These are phyloP conservation scores for Volucella bombylans DNA, from an alignment of 2,888 invertebrate genomes.

Conservation along the genomic window DNA sequence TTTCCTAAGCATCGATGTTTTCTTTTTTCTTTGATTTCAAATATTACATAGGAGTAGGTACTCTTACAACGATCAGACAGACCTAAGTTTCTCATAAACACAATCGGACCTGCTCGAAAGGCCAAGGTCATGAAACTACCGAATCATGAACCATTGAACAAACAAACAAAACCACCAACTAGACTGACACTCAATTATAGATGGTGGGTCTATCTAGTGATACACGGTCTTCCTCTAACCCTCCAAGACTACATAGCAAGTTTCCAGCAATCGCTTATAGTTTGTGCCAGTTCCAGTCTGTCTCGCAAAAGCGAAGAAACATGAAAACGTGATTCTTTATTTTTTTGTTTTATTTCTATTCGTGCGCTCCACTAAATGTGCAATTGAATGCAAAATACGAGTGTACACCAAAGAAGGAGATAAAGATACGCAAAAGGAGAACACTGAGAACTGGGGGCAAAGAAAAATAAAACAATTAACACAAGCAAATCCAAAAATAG, in stretches of 20 bases:
- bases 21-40: not conserved
- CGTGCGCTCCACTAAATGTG: slow-evolving; percentile 59
- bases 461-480: not conserved
- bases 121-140: slow-evolving; percentile 51
- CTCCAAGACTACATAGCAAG: not conserved
- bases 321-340: slow-evolving; percentile 64
- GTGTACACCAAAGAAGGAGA: slow-evolving; percentile 48
- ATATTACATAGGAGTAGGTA: not conserved
- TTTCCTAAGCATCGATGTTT: not conserved
- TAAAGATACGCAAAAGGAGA: slow-evolving; percentile 6
- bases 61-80: not conserved
- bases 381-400: slow-evolving; percentile 53
- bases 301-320: slow-evolving; percentile 36
- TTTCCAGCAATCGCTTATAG: not conserved
- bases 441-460: not conserved
- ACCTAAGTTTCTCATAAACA: slow-evolving; percentile 18
- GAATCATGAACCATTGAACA: not conserved
- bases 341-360: slow-evolving; percentile 14
- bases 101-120: slow-evolving; percentile 12
- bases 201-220: slow-evolving; percentile 10
- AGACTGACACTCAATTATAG: slow-evolving; percentile 61
- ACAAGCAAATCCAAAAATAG: slow-evolving; percentile 47
- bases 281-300: slow-evolving; percentile 5
- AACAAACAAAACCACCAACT: slow-evolving; percentile 39
- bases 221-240: not conserved